Base-by-base conservation (phyloP, 1,140 invertebrate species). In the Pinna nobilis region DNA sequence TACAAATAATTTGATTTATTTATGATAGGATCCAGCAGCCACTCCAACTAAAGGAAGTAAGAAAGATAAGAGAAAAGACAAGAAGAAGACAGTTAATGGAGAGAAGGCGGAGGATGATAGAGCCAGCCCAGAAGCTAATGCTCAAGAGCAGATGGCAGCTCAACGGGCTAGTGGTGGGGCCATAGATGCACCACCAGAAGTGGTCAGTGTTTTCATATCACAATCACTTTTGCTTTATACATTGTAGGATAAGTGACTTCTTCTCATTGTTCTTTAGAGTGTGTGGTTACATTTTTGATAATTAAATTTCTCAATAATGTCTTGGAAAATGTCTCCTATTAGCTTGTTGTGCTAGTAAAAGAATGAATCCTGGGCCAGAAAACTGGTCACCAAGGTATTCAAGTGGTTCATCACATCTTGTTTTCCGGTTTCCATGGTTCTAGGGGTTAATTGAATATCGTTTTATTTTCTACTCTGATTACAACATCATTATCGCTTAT, bases 1-100 rank as follows among this genome's bases (percentile, higher is more conserved):
- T 37, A n/a, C 55, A 23, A 20, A 55, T 5, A 39, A 28, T 7
- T 32, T 4, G 6, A 63, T 5, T 69, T 4, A 33, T 47, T 59
- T 32, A n/a, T n/a, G 95, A 95, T 87, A 95, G 94, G 20, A 96
- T 68, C 74, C 79, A 94, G 76, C 91, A 91, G 49, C 95, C 92
- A 89, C 92, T 92, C 67, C 93, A 91, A 66, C 94, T 93, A 87
- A 93, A 92, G 79, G 89, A 32, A 47, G 50, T 87, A 65, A 92
- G 66, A 89, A 87, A 57, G 80, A 82, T 13, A 88, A 88, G 76
- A 90, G 89, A 68, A 84, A 82, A 41, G 78, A 73, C 20, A 86
- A 81, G 59, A 84, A 73, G 50, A 83, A 79, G 66, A 79, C 78
- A 39, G 77, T 80, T 30, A 82, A 82, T 44, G 79, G 74, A 33